Conservation (phyloP, 2,113 vertebrate genomes). For the Percina caprodes region DNA sequence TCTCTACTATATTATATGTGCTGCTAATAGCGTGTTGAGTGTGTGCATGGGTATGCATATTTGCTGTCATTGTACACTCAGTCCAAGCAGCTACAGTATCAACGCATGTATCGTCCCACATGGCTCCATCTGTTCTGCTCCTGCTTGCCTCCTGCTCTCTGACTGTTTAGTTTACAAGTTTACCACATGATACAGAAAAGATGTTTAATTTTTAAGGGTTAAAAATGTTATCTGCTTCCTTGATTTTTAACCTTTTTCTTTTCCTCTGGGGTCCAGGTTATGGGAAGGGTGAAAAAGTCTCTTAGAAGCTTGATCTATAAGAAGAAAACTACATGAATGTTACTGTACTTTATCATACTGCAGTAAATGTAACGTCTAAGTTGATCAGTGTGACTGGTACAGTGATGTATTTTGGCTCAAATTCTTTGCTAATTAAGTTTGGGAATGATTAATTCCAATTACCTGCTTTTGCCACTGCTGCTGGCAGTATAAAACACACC, state of each 20-base stretch:
- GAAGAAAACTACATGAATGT: background rate
- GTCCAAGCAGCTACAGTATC: slow-evolving; percentile 14
- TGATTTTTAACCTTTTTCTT: background rate
- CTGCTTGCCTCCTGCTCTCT: slow-evolving; percentile 12
- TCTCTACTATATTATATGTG: background rate
- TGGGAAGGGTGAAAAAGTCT: slow-evolving; percentile 10
- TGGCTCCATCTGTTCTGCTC: slow-evolving; percentile 66
- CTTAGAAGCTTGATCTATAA: background rate
- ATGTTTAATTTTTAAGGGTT: background rate
- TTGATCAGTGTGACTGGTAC: background rate
- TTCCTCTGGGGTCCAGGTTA: background rate
- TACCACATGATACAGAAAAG: background rate
- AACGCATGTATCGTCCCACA: slow-evolving; percentile 51
- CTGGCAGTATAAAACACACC: background rate
- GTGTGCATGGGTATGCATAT: slow-evolving; percentile 47
- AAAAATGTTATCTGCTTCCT: background rate
- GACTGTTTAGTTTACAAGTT: slow-evolving; percentile 23
- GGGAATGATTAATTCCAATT: slow-evolving; percentile 8
- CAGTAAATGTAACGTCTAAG: background rate
- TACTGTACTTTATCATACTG: background rate
- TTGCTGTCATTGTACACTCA: slow-evolving; percentile 18
- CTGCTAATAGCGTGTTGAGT: slow-evolving; percentile 8
- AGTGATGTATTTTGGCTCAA: background rate
- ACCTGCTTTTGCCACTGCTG: background rate
- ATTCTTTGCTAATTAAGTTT: slow-evolving; percentile 8